These are phyloP conservation scores for Gasteruption jaculator DNA, from an alignment of 2,888 invertebrate species.

Conservation along the genomic window DNA sequence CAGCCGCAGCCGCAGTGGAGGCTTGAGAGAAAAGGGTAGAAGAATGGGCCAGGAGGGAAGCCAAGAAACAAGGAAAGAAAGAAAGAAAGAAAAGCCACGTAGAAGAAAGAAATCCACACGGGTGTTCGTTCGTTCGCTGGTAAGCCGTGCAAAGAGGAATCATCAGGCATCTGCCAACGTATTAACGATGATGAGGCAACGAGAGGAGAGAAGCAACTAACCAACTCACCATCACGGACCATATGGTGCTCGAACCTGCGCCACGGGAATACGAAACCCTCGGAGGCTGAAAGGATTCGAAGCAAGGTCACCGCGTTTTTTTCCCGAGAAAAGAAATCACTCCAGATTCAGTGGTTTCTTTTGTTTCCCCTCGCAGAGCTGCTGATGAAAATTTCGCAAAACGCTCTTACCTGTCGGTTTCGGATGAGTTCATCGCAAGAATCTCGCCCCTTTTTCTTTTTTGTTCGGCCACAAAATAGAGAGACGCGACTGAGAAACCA, in stretches of 20 bases:
- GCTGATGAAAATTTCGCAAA: too few species aligned
- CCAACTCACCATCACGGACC: slow-evolving; percentile 15
- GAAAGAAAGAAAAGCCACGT: neutral
- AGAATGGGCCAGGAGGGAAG: slow-evolving; percentile 6
- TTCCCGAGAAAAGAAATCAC: too few species aligned
- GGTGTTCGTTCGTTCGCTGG: too few species aligned
- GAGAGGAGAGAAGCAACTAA: slow-evolving; percentile 8
- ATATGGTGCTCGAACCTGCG: slow-evolving; percentile 24
- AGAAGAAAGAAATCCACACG: slow-evolving; percentile 13
- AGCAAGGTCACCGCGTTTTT: slow-evolving; percentile 27
- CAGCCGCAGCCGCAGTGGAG: too few species aligned
- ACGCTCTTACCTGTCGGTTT: too few species aligned
- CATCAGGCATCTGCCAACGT: slow-evolving; percentile 30
- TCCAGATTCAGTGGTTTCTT: too few species aligned
- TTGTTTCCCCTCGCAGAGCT: too few species aligned
- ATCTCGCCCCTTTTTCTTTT: too few species aligned
- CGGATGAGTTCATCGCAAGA: too few species aligned
- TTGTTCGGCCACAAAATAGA: too few species aligned
- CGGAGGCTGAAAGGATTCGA: slow-evolving; percentile 20
- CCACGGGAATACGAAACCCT: slow-evolving; percentile 20
- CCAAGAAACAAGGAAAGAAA: slow-evolving; percentile 1
- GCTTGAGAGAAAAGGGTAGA: neutral
- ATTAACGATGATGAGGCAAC: slow-evolving; percentile 29
- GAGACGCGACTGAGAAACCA: too few species aligned
- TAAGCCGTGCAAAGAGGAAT: slow-evolving; percentile 24